phyloP scores from a whole-genome alignment of 2,888 invertebrate genomes.

The Hydriomena furcata region DNA sequence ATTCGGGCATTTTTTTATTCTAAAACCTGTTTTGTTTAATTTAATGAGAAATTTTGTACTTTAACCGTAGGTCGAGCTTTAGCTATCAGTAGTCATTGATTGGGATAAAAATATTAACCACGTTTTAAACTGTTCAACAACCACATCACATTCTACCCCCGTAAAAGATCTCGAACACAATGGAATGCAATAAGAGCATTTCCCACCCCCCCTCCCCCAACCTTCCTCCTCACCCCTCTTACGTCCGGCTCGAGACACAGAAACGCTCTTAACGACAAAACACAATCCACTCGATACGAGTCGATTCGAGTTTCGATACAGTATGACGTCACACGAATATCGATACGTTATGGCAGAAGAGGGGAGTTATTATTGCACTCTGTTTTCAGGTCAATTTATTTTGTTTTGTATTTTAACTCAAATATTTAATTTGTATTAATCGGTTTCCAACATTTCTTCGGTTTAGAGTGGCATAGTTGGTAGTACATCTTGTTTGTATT shows the following conservation, averaged over 20 bases:
- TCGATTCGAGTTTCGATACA: constrained; percentile 17
- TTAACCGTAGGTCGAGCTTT: no score
- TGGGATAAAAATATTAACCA: no score
- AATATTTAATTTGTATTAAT: no score
- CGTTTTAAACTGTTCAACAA: constrained; percentile 4
- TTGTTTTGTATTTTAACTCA: no score
- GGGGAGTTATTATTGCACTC: constrained; percentile 3
- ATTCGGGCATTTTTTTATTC: no score
- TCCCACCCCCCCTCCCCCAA: constrained; percentile 24
- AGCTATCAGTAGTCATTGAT: no score
- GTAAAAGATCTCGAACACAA: constrained; percentile 25
- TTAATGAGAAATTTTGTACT: no score
- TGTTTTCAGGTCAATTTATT: neutral
- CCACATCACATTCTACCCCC: neutral
- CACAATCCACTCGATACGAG: constrained; percentile 40
- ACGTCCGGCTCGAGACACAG: constrained; percentile 48
- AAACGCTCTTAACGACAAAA: constrained; percentile 61
- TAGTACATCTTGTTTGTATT: no score
- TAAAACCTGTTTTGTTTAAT: no score
- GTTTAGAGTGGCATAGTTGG: no score
- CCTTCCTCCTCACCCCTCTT: constrained; percentile 15
- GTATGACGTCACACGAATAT: constrained; percentile 5
- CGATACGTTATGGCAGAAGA: neutral
- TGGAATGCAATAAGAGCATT: constrained; percentile 37
- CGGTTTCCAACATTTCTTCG: no score